Conservation (phyloP, 64 coral and sea anemone species). For the Pachyseris speciosa region DNA sequence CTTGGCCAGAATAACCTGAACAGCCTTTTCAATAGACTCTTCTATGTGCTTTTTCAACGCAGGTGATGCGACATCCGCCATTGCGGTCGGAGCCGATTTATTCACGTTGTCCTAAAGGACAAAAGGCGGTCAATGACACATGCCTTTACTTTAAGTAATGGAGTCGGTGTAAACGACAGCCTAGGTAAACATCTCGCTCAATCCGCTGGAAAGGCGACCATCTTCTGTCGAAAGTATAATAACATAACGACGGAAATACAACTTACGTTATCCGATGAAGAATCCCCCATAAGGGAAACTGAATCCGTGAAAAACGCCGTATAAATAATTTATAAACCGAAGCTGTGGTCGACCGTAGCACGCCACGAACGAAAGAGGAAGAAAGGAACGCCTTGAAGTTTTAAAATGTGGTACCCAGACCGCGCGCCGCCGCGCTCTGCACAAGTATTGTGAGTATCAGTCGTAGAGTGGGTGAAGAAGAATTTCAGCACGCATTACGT, state of each 20-base stretch:
- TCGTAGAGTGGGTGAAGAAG: too few species aligned
- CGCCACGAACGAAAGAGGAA: conserved; percentile 55
- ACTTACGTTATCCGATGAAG: conserved; percentile 12
- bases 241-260: conserved; percentile 1
- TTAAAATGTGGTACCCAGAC: conserved; percentile 53
- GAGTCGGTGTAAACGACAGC: neutral
- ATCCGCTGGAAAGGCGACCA: conserved; percentile 1
- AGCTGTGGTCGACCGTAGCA: conserved; percentile 59
- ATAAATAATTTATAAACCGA: conserved; percentile 9
- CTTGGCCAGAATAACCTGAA: neutral
- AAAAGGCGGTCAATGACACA: conserved; percentile 55
- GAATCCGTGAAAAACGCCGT: neutral
- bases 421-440: conserved; percentile 17
- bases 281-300: neutral
- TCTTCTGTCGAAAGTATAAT: neutral
- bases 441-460: too few species aligned
- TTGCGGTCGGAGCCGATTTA: conserved; percentile 10
- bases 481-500: too few species aligned
- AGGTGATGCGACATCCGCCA: conserved; percentile 14
- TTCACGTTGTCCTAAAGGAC: conserved; percentile 23
- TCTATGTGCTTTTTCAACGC: neutral
- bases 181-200: conserved; percentile 9
- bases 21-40: neutral
- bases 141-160: conserved; percentile 11
- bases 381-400: conserved; percentile 51